Conservation (phyloP, 2,888 invertebrate genomes). For the Meteorus cinctellus region DNA sequence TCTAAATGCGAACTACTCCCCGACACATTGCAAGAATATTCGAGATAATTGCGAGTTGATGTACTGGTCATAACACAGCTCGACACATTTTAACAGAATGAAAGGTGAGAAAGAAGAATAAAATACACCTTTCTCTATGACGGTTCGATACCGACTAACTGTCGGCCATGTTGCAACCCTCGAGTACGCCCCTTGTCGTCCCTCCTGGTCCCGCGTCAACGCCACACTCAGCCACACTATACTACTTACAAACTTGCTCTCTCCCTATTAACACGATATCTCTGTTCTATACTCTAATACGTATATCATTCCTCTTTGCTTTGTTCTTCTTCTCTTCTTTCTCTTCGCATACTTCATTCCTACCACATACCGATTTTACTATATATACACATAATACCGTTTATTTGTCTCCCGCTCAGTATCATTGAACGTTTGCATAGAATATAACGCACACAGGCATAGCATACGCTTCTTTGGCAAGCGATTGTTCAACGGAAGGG, state of each 20-base stretch:
- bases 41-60: too few species aligned
- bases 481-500: constrained; percentile 15
- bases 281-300: neutral
- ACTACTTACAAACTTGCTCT: neutral
- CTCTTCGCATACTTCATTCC: constrained; percentile 9
- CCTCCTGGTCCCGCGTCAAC: constrained; percentile 5
- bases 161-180: constrained; percentile 68
- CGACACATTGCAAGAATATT: too few species aligned
- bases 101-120: neutral
- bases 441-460: neutral
- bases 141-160: constrained; percentile 70
- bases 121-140: constrained; percentile 53
- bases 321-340: neutral
- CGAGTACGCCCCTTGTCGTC: constrained; percentile 54
- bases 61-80: constrained; percentile 39
- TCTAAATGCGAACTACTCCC: too few species aligned
- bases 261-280: neutral
- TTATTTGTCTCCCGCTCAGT: neutral
- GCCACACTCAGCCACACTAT: neutral
- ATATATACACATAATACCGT: neutral
- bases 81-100: constrained; percentile 46
- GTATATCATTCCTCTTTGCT: neutral
- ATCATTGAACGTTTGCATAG: neutral
- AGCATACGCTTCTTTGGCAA: neutral
- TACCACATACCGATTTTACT: constrained; percentile 21